phyloP scores from a whole-genome alignment of 2,797 vertebrate genomes.

The Carcharodon carcharias region DNA sequence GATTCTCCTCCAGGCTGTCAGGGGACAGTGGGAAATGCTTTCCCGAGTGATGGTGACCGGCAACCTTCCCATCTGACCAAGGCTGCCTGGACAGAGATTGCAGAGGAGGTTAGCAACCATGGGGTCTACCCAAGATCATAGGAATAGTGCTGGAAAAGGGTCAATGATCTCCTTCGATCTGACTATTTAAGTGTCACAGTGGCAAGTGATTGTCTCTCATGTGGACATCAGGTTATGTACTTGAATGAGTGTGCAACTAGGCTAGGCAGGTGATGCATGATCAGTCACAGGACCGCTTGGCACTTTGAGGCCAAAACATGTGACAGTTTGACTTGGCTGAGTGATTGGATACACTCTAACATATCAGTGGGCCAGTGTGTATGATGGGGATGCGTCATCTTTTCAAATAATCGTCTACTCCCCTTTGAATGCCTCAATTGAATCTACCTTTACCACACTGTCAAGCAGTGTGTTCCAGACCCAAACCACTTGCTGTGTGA shows the following conservation, averaged over 20 bases:
- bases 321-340: no score
- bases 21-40: not conserved
- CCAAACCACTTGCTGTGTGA: no score
- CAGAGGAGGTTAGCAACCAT: not conserved
- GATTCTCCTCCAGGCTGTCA: no score
- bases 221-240: not conserved
- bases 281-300: not conserved
- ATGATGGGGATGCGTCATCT: no score
- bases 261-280: not conserved
- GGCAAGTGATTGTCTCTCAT: not conserved
- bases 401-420: no score
- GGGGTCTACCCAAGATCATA: not conserved
- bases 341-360: no score
- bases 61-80: not conserved
- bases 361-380: no score
- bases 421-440: no score
- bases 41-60: not conserved
- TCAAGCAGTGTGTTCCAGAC: no score
- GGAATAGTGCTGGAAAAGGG: not conserved
- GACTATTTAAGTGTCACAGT: not conserved
- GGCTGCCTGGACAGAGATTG: not conserved
- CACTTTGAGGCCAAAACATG: no score
- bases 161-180: not conserved
- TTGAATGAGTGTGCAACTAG: not conserved
- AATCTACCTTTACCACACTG: no score